Percentiles rank a stretch among this genome's conserved stretches.
Evolutionary conservation across 1,140 invertebrate genomes (phyloP).

Genomic region (Hypothenemus hampei): DNA sequence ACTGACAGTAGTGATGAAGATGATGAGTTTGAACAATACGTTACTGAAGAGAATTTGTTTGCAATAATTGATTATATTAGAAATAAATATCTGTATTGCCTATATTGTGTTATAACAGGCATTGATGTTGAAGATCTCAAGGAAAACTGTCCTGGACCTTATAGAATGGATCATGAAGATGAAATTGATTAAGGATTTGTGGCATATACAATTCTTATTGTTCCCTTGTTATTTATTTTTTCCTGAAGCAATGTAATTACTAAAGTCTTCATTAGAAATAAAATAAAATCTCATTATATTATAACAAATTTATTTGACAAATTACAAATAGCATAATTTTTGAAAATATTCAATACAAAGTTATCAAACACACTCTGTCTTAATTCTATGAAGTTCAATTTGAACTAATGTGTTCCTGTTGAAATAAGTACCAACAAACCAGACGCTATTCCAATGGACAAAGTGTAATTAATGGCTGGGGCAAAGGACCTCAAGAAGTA

Average conservation of each 20-base stretch:
- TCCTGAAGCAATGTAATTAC: too few relatives aligned
- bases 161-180: slow-evolving; percentile 56
- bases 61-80: slow-evolving; percentile 62
- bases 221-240: slow-evolving; percentile 21
- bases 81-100: slow-evolving; percentile 66
- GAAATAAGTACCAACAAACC: slow-evolving; percentile 87
- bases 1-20: slow-evolving; percentile 33
- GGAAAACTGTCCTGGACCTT: slow-evolving; percentile 62
- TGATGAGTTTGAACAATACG: slow-evolving; percentile 43
- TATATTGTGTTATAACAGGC: slow-evolving; percentile 70
- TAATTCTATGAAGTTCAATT: too few relatives aligned
- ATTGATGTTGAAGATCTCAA: slow-evolving; percentile 58
- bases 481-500: slow-evolving; percentile 87
- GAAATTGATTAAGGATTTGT: slow-evolving; percentile 14
- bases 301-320: too few relatives aligned
- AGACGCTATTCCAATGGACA: slow-evolving; percentile 80
- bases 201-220: not conserved
- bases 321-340: too few relatives aligned
- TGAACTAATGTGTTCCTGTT: slow-evolving; percentile 58
- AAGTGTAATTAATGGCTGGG: slow-evolving; percentile 88
- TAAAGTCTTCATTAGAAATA: too few relatives aligned
- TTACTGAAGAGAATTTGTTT: slow-evolving; percentile 38
- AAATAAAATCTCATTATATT: too few relatives aligned
- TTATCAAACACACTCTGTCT: too few relatives aligned
- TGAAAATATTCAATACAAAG: too few relatives aligned